Conservation (phyloP, 2,888 invertebrate species). For the Mycalesis mineus region DNA sequence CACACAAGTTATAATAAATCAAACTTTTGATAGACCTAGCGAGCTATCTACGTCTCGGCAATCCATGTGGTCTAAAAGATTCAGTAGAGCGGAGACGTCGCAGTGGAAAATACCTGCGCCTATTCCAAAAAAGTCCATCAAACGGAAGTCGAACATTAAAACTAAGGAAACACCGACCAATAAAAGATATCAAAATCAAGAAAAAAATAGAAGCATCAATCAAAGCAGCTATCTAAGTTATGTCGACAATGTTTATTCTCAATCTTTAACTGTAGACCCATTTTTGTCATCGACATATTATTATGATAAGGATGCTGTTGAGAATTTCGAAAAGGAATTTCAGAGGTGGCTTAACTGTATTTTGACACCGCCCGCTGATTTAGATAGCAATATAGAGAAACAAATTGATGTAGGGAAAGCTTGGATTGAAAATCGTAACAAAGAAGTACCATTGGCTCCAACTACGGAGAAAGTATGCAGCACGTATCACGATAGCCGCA, state of each 20-base stretch:
- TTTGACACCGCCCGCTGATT: constrained; percentile 85
- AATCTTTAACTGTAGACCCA: constrained; percentile 80
- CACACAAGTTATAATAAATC: constrained; percentile 61
- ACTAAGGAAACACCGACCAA: constrained; percentile 40
- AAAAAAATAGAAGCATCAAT: constrained; percentile 62
- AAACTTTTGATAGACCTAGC: constrained; percentile 61
- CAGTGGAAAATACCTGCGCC: constrained; percentile 61
- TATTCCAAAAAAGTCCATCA: constrained; percentile 45
- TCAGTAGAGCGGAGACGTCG: constrained; percentile 53
- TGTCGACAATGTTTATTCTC: constrained; percentile 65
- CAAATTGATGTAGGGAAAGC: constrained; percentile 85
- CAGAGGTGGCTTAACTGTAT: constrained; percentile 89
- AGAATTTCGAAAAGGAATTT: constrained; percentile 83
- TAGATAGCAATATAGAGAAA: constrained; percentile 80
- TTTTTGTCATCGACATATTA: constrained; percentile 82
- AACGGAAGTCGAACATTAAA: constrained; percentile 42
- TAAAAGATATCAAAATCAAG: constrained; percentile 46
- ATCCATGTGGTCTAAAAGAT: constrained; percentile 64
- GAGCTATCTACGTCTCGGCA: constrained; percentile 39
- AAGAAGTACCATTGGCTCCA: constrained; percentile 82
- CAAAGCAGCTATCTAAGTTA: constrained; percentile 61
- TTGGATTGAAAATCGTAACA: constrained; percentile 85
- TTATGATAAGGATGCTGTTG: constrained; percentile 82
- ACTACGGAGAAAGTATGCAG: constrained; percentile 84
- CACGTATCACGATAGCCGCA: constrained; percentile 81